These are phyloP conservation scores for Uropetala carovei DNA, from an alignment of 2,888 invertebrate species.

Conservation along the genomic window DNA sequence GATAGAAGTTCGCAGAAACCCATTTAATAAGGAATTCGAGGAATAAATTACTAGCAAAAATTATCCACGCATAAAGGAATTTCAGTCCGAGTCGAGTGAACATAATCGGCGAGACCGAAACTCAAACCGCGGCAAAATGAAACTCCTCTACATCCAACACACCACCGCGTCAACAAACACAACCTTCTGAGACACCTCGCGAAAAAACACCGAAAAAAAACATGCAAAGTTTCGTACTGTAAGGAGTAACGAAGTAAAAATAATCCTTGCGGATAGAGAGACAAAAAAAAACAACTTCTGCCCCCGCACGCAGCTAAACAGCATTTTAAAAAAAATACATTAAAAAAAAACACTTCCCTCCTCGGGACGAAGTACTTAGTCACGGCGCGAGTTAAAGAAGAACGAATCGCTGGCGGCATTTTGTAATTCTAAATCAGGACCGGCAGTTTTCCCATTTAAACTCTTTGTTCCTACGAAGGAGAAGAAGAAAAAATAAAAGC, in stretches of 20 bases:
- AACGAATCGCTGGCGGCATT: conserved; percentile 30
- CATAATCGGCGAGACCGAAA: no score
- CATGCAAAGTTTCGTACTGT: neutral
- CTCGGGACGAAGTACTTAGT: conserved; percentile 4
- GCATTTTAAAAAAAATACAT: neutral
- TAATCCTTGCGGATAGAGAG: neutral
- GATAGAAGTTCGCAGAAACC: no score
- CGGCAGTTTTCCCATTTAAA: conserved; percentile 31
- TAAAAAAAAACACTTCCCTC: conserved; percentile 31
- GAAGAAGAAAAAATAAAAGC: neutral
- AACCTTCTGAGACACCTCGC: neutral
- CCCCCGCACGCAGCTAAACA: neutral
- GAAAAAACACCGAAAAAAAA: neutral
- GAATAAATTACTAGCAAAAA: no score
- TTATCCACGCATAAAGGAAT: no score
- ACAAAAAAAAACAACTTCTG: no score
- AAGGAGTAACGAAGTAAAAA: neutral
- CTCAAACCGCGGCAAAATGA: no score
- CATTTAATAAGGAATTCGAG: no score
- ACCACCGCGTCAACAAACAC: neutral
- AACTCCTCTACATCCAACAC: neutral
- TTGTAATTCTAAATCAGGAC: conserved; percentile 35
- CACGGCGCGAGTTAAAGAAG: neutral
- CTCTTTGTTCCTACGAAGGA: neutral
- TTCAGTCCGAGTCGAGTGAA: no score